Evolutionary conservation across 2,113 vertebrate genomes (phyloP), one percentile per base, ranked within the genome.

Genomic region (Platanista minor): DNA sequence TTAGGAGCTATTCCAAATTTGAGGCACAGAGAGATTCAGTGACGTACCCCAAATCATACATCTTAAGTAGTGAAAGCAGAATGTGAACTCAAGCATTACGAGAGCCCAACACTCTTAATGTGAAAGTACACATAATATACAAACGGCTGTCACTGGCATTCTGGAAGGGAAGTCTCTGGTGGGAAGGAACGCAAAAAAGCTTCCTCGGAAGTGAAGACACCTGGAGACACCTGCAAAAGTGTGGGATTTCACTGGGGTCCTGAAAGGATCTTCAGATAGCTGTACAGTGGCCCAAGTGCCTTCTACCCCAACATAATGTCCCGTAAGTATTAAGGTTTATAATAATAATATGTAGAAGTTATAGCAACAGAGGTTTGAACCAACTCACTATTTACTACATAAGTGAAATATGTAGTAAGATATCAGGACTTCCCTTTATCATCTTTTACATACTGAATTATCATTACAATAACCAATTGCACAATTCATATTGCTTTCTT

Each of bases 401-500:
- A 64, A 83, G 29, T 49, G n/a, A 74, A 92, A 67, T 64, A 78
- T 39, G 57, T 52, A 71, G 13, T 61, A 91, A 20, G 95, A 25
- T 33, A 2, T 84, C 49, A 94, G 72, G 46, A 52, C 75, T 85
- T 86, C 62, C 49, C 5, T 83, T 75, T 81, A 25, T 71, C 25
- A 71, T 69, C 25, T 91, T 97, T 92, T 81, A 78, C 39, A 86
- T 31, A 72, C 27, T 59, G 11, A 0, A 0, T 92, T 77, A 83
- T 49, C 0, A 75, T 95, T 96, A 81, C 25, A 94, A 97, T 93
- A 84, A 80, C n/a, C 66, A 94, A 52, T 33, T 82, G 72, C 39
- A 90, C 72, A 96, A 93, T 87, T 74, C 67, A 93, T 23, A 62
- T 25, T 10, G 2, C 11, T 96, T 94, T 74, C 41, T 97, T 95